A percentile compares a stretch with the other conserved stretches of the same genome.
Evolutionary conservation across 2,888 invertebrate genomes (phyloP).

Genomic region (Pasiphila rectangulata): DNA sequence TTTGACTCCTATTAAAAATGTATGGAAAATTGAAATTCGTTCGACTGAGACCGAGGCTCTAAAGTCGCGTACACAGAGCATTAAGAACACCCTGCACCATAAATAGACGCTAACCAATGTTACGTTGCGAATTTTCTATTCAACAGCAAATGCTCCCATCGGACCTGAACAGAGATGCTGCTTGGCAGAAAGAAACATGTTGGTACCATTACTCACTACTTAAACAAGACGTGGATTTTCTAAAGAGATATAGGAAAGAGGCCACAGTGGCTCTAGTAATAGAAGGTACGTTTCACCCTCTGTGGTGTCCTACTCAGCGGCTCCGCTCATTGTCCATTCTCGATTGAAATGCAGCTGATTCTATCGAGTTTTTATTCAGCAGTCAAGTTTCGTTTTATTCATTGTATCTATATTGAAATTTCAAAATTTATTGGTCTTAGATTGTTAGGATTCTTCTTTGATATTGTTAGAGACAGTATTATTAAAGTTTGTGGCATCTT

Average conservation of each 20-base stretch:
- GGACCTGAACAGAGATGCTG: too few relatives aligned
- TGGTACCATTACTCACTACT: too few relatives aligned
- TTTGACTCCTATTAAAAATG: conserved; percentile 32
- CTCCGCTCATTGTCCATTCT: conserved; percentile 28
- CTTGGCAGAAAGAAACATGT: too few relatives aligned
- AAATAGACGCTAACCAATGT: too few relatives aligned
- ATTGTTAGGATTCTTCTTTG: conserved; percentile 3
- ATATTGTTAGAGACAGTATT: not conserved
- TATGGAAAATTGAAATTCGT: conserved; percentile 34
- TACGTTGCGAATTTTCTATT: not conserved
- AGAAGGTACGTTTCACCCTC: too few relatives aligned
- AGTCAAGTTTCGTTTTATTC: conserved; percentile 17
- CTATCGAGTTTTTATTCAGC: conserved; percentile 22
- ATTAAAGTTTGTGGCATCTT: too few relatives aligned
- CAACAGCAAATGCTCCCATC: too few relatives aligned
- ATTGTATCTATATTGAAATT: conserved; percentile 18
- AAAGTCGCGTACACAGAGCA: conserved; percentile 16
- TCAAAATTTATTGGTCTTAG: conserved; percentile 10
- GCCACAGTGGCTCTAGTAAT: too few relatives aligned
- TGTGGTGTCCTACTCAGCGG: conserved; percentile 11
- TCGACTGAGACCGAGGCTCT: conserved; percentile 23
- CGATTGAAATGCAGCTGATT: conserved; percentile 26
- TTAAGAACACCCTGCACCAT: not conserved
- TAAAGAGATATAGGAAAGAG: too few relatives aligned
- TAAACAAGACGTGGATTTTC: too few relatives aligned